phyloP scores from a whole-genome alignment of 2,888 invertebrate genomes.

The Lepidochrysops patricia region DNA sequence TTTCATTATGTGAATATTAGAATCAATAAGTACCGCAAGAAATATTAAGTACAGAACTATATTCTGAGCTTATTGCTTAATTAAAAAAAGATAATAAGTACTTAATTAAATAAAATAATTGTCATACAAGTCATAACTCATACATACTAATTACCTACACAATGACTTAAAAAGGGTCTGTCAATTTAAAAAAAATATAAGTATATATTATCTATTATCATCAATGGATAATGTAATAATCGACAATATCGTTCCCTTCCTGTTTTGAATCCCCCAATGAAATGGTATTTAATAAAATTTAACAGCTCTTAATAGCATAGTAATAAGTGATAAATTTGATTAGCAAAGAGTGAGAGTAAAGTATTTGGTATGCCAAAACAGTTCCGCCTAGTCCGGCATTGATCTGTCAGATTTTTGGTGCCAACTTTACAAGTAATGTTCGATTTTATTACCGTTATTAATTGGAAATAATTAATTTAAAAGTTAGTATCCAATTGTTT shows the following conservation, averaged over 20 bases:
- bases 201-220: no score
- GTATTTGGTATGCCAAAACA: conserved; percentile 32
- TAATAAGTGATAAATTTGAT: conserved; percentile 24
- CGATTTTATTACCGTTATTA: conserved; percentile 24
- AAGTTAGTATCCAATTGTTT: not conserved
- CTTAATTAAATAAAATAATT: no score
- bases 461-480: conserved; percentile 6
- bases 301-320: conserved; percentile 17
- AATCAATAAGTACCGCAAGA: not conserved
- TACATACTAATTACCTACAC: no score
- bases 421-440: conserved; percentile 25
- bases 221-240: conserved; percentile 31
- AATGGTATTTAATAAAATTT: conserved; percentile 24
- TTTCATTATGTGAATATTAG: not conserved
- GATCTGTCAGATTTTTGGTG: conserved; percentile 36
- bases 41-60: not conserved
- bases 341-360: not conserved
- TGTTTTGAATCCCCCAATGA: conserved; percentile 26
- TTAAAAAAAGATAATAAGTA: no score
- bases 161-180: no score
- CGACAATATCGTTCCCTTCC: conserved; percentile 23
- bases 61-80: no score
- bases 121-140: no score
- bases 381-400: conserved; percentile 55
- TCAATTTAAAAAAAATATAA: no score